Percentiles rank a stretch among this genome's conserved stretches.
These are phyloP conservation scores for Chironomus riparius DNA, from an alignment of 2,888 invertebrate genomes.

Conservation along the genomic window DNA sequence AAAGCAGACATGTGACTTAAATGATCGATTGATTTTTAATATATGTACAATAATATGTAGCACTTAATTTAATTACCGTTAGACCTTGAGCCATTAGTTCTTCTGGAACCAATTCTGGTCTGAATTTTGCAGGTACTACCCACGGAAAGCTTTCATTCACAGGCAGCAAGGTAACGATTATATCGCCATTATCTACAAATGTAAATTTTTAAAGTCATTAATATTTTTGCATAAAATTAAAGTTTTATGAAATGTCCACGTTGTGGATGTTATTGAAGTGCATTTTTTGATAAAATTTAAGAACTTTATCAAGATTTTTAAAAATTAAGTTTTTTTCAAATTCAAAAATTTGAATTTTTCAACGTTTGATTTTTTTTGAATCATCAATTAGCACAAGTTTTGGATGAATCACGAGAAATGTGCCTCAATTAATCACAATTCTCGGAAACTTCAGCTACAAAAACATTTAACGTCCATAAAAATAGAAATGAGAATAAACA, in stretches of 20 bases:
- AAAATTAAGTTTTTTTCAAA: too few species aligned
- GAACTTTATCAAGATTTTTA: too few species aligned
- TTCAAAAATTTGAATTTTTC: too few species aligned
- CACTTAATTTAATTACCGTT: background rate
- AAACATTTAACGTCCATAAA: too few species aligned
- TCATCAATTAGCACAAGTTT: too few species aligned
- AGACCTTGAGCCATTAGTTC: background rate
- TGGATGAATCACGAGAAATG: too few species aligned
- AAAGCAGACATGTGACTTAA: background rate
- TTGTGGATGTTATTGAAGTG: too few species aligned
- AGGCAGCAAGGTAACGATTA: slow-evolving; percentile 81
- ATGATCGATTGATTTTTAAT: background rate
- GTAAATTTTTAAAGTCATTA: slow-evolving; percentile 37
- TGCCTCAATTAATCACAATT: too few species aligned
- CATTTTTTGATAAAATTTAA: too few species aligned
- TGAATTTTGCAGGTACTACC: slow-evolving; percentile 83
- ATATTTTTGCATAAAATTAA: slow-evolving; percentile 13
- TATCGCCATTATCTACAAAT: slow-evolving; percentile 69
- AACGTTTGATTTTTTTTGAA: too few species aligned
- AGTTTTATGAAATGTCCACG: background rate
- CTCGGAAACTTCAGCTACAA: too few species aligned
- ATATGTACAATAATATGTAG: background rate
- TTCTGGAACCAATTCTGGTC: slow-evolving; percentile 59
- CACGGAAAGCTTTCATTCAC: slow-evolving; percentile 82
- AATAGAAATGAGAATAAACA: too few species aligned